Percentiles rank a stretch among this genome's conserved stretches.
Conservation (phyloP, 2,113 vertebrate species). For the Cyprinus carpio region DNA sequence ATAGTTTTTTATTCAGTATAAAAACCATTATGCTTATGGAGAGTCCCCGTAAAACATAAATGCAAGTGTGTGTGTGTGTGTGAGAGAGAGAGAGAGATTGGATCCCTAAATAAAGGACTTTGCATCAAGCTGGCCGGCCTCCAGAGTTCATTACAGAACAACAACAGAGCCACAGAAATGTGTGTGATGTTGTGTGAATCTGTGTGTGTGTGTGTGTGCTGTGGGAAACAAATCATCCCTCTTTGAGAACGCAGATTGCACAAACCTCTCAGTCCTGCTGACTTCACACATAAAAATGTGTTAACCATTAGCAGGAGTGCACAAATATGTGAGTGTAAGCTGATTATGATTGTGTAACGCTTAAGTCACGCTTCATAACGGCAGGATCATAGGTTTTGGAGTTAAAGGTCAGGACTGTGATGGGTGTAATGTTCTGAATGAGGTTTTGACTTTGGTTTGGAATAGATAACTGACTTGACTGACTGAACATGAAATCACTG, state of each 20-base stretch:
- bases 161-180: background rate
- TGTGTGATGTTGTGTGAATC: background rate
- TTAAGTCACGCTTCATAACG: background rate
- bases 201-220: background rate
- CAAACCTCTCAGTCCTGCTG: background rate
- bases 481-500: background rate
- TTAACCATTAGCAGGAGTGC: background rate
- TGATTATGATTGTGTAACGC: background rate
- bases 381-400: background rate
- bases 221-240: background rate
- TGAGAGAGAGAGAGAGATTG: too few species aligned
- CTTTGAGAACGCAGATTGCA: background rate
- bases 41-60: too few species aligned
- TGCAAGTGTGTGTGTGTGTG: too few species aligned
- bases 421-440: background rate
- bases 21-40: too few species aligned
- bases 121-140: constrained; percentile 1
- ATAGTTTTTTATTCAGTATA: too few species aligned
- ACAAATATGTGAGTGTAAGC: background rate
- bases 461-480: background rate
- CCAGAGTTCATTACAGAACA: constrained; percentile 10
- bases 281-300: background rate
- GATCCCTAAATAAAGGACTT: background rate
- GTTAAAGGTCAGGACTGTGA: background rate
- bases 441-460: background rate